phyloP scores from a whole-genome alignment of 2,888 invertebrate species.

The Thymelicus sylvestris region DNA sequence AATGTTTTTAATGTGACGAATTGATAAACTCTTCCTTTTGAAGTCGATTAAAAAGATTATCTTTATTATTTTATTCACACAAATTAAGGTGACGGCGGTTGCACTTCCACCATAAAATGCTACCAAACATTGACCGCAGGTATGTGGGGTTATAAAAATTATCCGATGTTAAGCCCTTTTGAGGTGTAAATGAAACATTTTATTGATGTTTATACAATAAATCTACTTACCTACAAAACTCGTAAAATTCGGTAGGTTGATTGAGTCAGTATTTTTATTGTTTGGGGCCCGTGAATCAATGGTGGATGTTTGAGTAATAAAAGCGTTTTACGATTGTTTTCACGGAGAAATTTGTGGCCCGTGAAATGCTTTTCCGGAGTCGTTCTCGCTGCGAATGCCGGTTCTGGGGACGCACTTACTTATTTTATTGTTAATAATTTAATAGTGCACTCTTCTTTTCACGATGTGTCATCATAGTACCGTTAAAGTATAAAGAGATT shows the following conservation, averaged over 20 bases:
- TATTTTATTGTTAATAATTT: conserved; percentile 59
- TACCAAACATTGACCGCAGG: no score
- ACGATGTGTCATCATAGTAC: neutral
- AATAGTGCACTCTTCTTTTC: conserved; percentile 44
- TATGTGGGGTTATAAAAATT: neutral
- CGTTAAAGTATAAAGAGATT: neutral
- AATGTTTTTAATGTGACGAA: no score
- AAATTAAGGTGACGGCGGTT: no score
- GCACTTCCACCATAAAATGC: no score
- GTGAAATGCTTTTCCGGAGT: conserved; percentile 75
- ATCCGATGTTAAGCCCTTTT: conserved; percentile 36
- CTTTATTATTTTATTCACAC: no score
- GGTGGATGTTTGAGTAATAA: conserved; percentile 83
- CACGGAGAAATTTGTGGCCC: conserved; percentile 81
- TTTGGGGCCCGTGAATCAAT: conserved; percentile 81
- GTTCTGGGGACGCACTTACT: conserved; percentile 62
- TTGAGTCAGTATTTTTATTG: conserved; percentile 85
- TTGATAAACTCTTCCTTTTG: no score
- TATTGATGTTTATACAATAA: conserved; percentile 72
- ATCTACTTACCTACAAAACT: conserved; percentile 76
- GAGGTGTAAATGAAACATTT: conserved; percentile 77
- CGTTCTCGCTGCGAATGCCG: conserved; percentile 71
- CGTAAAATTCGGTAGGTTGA: conserved; percentile 80
- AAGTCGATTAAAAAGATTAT: no score
- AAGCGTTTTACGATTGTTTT: conserved; percentile 83